phyloP scores from a whole-genome alignment of 2,797 vertebrate species.

The Enteromius paludinosus region DNA sequence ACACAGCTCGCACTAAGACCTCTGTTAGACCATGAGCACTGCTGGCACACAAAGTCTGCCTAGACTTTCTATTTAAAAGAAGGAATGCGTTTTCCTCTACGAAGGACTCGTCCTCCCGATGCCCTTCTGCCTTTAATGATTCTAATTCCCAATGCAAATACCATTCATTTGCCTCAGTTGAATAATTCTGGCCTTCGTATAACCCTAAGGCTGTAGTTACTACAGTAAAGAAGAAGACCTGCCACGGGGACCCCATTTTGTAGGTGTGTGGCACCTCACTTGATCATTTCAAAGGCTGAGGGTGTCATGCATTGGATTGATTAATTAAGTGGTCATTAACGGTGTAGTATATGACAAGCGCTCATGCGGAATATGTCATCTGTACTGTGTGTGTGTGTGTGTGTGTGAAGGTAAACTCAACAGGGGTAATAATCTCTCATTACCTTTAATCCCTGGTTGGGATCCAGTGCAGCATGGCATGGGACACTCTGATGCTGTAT shows the following conservation, averaged over 20 bases:
- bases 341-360: constrained; percentile 21
- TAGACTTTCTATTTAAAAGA: constrained; percentile 46
- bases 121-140: constrained; percentile 82
- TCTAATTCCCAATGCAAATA: constrained; percentile 88
- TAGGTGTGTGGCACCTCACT: constrained; percentile 44
- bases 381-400: background rate
- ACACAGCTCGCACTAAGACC: constrained; percentile 4
- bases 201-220: constrained; percentile 69
- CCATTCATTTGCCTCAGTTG: constrained; percentile 87
- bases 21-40: constrained; percentile 31
- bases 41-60: constrained; percentile 49
- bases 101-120: constrained; percentile 79
- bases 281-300: constrained; percentile 56
- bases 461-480: constrained; percentile 63
- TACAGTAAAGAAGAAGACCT: constrained; percentile 55
- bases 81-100: constrained; percentile 46
- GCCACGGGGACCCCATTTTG: constrained; percentile 50
- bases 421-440: constrained; percentile 82
- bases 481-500: constrained; percentile 59
- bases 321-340: constrained; percentile 57
- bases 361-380: constrained; percentile 25
- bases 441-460: constrained; percentile 75
- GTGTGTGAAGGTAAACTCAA: constrained; percentile 64
- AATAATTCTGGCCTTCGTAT: constrained; percentile 84
- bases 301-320: constrained; percentile 35